A percentile compares a stretch with the other conserved stretches of the same genome.
These are phyloP conservation scores for Ammodytes marinus DNA, from an alignment of 2,113 vertebrate genomes.

Conservation along the genomic window DNA sequence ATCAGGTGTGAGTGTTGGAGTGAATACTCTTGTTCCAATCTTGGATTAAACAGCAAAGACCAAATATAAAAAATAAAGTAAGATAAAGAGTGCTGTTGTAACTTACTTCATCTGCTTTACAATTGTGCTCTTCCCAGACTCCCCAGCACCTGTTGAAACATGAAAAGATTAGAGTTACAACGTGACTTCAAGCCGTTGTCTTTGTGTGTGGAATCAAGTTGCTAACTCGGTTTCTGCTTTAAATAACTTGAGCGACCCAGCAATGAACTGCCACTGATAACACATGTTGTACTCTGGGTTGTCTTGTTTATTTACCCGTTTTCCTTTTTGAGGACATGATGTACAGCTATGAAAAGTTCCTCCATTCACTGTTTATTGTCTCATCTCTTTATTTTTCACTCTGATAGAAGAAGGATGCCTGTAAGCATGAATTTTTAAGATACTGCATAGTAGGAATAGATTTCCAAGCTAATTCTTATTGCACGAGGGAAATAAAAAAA, in stretches of 20 bases:
- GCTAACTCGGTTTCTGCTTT: conserved; percentile 21
- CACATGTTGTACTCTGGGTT: conserved; percentile 28
- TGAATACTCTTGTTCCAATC: background rate
- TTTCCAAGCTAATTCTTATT: background rate
- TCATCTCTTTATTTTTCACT: conserved; percentile 30
- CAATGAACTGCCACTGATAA: conserved; percentile 24
- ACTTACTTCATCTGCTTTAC: conserved; percentile 99
- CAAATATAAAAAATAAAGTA: background rate
- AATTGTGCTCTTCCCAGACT: conserved; percentile 98
- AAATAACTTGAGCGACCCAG: conserved; percentile 12
- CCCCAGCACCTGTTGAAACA: conserved; percentile 91
- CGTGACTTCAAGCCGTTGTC: background rate
- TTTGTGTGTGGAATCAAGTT: conserved; percentile 15
- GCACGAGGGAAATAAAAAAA: background rate
- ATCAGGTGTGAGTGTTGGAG: background rate
- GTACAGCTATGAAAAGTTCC: conserved; percentile 24
- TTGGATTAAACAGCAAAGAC: background rate
- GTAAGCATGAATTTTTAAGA: background rate
- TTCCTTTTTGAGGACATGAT: conserved; percentile 34
- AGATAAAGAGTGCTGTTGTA: conserved; percentile 7
- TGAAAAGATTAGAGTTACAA: conserved; percentile 45
- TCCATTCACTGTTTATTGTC: conserved; percentile 2
- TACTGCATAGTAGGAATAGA: background rate
- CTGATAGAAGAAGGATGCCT: background rate
- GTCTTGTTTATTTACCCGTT: conserved; percentile 51